Conservation (phyloP, 2,113 vertebrate species). For the Cynocephalus volans region DNA sequence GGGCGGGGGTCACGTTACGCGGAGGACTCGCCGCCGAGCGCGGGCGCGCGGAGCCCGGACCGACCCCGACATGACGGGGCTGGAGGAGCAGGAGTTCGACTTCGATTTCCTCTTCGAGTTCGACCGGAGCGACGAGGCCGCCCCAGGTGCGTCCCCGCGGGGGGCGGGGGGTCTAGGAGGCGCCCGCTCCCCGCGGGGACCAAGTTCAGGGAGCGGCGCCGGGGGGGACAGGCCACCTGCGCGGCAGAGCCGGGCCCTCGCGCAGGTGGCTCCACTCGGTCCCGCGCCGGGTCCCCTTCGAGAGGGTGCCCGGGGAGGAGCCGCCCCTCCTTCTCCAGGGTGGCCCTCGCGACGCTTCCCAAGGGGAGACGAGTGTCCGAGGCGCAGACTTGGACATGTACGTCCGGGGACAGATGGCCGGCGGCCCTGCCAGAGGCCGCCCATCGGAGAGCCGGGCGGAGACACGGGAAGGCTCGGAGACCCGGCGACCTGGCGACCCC, state of each 20-base stretch:
- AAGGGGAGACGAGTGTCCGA: neutral
- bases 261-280: neutral
- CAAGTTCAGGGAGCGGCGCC: no score
- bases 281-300: neutral
- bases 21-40: constrained; percentile 56
- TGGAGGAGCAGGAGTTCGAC: constrained; percentile 90
- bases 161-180: neutral
- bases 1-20: constrained; percentile 76
- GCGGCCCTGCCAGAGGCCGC: constrained; percentile 32
- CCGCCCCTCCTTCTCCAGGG: neutral
- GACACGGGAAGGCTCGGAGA: no score
- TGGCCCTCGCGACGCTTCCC: neutral
- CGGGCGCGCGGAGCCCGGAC: neutral
- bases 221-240: neutral
- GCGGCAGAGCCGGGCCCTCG: neutral
- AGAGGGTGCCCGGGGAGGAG: neutral
- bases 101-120: constrained; percentile 95
- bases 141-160: constrained; percentile 90
- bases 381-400: constrained; percentile 35
- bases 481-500: no score
- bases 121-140: constrained; percentile 88
- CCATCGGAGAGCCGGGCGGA: neutral
- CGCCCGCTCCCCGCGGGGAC: neutral
- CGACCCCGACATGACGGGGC: neutral
- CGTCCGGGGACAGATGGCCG: constrained; percentile 61